phyloP scores from a whole-genome alignment of 2,888 invertebrate species.

The Cosmorhoe ocellata region DNA sequence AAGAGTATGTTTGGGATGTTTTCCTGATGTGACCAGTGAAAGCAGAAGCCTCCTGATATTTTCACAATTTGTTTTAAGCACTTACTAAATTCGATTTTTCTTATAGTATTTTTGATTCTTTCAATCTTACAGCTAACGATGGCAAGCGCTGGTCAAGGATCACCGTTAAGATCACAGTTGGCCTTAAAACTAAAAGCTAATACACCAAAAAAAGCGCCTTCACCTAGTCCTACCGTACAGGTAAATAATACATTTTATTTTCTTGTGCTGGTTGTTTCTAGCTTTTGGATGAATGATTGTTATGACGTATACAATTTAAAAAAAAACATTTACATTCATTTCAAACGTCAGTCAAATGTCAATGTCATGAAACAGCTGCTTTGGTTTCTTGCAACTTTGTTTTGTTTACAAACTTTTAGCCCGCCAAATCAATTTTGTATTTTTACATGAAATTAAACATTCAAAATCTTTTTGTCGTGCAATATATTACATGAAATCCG shows the following conservation, averaged over 20 bases:
- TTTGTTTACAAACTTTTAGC: slow-evolving; percentile 9
- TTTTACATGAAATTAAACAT: slow-evolving; percentile 4
- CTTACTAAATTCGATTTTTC: no score
- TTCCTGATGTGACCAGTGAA: no score
- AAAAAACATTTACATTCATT: not conserved
- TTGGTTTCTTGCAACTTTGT: not conserved
- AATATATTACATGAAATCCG: not conserved
- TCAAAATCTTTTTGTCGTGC: not conserved
- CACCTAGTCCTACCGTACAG: slow-evolving; percentile 76
- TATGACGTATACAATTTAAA: not conserved
- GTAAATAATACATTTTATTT: slow-evolving; percentile 42
- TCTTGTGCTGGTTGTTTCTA: not conserved
- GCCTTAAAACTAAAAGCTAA: slow-evolving; percentile 86
- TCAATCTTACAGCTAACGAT: slow-evolving; percentile 64
- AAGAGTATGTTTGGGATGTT: no score
- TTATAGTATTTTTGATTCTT: not conserved
- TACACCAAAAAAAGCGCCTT: slow-evolving; percentile 76
- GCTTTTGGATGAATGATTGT: not conserved
- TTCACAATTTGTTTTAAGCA: no score
- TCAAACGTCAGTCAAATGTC: not conserved
- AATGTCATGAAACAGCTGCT: slow-evolving; percentile 13
- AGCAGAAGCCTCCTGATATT: no score
- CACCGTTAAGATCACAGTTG: slow-evolving; percentile 87
- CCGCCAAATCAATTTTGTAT: slow-evolving; percentile 14
- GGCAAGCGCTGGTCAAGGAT: slow-evolving; percentile 86